Conservation (phyloP, 2,888 invertebrate genomes). For the Mellilla xanthometata region DNA sequence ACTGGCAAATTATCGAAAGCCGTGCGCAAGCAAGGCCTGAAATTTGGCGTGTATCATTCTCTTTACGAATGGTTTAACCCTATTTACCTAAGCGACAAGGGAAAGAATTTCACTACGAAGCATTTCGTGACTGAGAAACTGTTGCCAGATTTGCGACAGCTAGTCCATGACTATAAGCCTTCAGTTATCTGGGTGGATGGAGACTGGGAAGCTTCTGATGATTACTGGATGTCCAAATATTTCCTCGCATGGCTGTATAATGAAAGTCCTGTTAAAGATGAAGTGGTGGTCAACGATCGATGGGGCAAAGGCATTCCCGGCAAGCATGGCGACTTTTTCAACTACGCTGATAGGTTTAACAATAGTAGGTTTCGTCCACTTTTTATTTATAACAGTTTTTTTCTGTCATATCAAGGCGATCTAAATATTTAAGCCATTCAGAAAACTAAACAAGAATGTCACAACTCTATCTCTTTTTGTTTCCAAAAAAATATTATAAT, state of each 20-base stretch:
- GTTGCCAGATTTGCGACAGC: conserved; percentile 90
- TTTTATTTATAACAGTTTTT: too few relatives aligned
- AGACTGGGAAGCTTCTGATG: conserved; percentile 93
- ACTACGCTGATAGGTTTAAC: conserved; percentile 88
- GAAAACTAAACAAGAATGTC: too few relatives aligned
- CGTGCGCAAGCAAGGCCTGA: conserved; percentile 84
- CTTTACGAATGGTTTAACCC: conserved; percentile 95
- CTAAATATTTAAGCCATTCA: too few relatives aligned
- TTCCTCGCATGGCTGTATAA: conserved; percentile 96
- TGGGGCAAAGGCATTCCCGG: conserved; percentile 93
- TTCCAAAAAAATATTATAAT: too few relatives aligned
- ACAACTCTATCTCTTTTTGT: too few relatives aligned
- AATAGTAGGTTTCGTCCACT: conserved; percentile 61
- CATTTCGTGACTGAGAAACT: conserved; percentile 87
- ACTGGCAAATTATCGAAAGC: conserved; percentile 89
- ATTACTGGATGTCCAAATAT: conserved; percentile 92
- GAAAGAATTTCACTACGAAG: conserved; percentile 83
- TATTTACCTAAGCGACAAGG: conserved; percentile 88
- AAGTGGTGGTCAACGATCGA: conserved; percentile 95
- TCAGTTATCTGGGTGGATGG: conserved; percentile 97
- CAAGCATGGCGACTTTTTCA: conserved; percentile 94
- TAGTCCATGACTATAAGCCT: conserved; percentile 86
- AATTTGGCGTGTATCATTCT: conserved; percentile 93
- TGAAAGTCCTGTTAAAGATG: conserved; percentile 93
- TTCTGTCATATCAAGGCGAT: too few relatives aligned